phyloP scores from a whole-genome alignment of 2,888 invertebrate species.

The Metallyticus violacea region DNA sequence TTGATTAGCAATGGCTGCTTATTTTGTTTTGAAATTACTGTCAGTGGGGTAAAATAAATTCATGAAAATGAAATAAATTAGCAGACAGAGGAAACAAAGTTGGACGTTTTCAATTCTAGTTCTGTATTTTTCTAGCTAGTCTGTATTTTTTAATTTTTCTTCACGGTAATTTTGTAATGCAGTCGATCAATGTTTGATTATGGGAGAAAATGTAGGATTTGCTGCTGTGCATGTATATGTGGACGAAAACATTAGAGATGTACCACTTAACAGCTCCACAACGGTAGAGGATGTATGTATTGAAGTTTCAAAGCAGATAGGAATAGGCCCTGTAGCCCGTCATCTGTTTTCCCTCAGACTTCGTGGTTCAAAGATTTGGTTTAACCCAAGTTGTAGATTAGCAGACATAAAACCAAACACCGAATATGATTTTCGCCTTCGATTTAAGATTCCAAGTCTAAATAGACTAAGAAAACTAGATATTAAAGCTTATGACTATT shows the following conservation, averaged over 20 bases:
- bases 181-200: neutral
- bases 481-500: slow-evolving; percentile 75
- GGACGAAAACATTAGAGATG: slow-evolving; percentile 18
- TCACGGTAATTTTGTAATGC: too few species aligned
- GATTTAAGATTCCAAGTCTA: slow-evolving; percentile 71
- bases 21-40: neutral
- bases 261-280: slow-evolving; percentile 38
- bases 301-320: slow-evolving; percentile 65
- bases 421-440: slow-evolving; percentile 67
- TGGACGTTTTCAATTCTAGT: neutral
- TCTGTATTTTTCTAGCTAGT: too few species aligned
- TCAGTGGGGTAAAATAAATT: neutral
- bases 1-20: neutral
- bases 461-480: slow-evolving; percentile 65
- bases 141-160: too few species aligned
- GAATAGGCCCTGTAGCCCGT: slow-evolving; percentile 72
- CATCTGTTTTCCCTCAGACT: slow-evolving; percentile 75
- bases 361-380: slow-evolving; percentile 63
- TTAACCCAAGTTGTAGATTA: slow-evolving; percentile 61
- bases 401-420: slow-evolving; percentile 52
- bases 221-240: slow-evolving; percentile 21
- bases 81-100: neutral
- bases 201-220: slow-evolving; percentile 21
- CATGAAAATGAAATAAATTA: neutral
- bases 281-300: slow-evolving; percentile 70